Evolutionary conservation across 2,797 vertebrate species (phyloP).

Genomic region (Eupleurogrammus muticus): DNA sequence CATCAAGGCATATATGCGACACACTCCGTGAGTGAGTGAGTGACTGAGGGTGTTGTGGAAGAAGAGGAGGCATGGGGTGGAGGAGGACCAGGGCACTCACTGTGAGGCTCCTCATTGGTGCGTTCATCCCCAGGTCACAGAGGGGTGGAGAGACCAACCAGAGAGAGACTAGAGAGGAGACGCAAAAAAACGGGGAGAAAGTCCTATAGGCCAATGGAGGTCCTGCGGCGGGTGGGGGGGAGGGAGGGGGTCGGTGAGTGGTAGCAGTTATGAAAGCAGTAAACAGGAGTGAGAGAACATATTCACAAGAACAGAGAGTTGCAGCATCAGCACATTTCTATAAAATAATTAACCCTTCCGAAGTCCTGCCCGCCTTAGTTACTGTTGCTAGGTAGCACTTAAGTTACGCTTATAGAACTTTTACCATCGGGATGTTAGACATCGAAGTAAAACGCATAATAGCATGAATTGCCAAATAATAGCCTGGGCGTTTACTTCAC

Average conservation of each 20-base stretch:
- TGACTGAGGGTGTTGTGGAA: slow-evolving; percentile 78
- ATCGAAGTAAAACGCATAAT: too few species aligned
- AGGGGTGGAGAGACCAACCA: slow-evolving; percentile 81
- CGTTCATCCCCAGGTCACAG: slow-evolving; percentile 87
- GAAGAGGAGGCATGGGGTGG: slow-evolving; percentile 75
- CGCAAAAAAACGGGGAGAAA: slow-evolving; percentile 61
- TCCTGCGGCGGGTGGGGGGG: slow-evolving; percentile 74
- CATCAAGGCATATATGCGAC: slow-evolving; percentile 87
- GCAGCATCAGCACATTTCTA: slow-evolving; percentile 21
- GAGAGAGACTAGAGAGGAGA: slow-evolving; percentile 67
- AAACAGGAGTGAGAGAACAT: slow-evolving; percentile 48
- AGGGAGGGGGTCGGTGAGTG: slow-evolving; percentile 48
- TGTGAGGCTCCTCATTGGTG: slow-evolving; percentile 92
- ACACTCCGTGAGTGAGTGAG: slow-evolving; percentile 80
- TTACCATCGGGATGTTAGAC: too few species aligned
- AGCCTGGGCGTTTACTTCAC: too few species aligned
- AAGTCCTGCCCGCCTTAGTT: too few species aligned
- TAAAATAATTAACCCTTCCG: neutral
- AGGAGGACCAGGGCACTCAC: slow-evolving; percentile 82
- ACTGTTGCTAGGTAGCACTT: too few species aligned
- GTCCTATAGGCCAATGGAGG: slow-evolving; percentile 66
- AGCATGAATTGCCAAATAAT: too few species aligned
- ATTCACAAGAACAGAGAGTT: slow-evolving; percentile 20
- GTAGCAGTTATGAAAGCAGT: slow-evolving; percentile 55
- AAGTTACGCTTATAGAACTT: too few species aligned